phyloP scores from a whole-genome alignment of 2,113 vertebrate species.

The Charadrius vociferus region DNA sequence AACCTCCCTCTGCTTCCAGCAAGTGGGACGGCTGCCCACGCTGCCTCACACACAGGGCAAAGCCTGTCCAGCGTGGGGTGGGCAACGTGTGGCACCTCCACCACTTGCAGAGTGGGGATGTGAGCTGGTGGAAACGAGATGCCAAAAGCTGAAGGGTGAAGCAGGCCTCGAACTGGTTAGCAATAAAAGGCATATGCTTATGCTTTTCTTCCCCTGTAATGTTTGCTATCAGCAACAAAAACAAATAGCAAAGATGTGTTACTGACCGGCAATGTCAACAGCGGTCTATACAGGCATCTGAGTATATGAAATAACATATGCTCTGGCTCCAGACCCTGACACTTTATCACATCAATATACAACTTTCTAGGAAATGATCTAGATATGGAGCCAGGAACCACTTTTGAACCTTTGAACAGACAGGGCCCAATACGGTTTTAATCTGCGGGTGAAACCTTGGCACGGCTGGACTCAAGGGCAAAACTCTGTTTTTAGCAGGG shows the following conservation, averaged over 20 bases:
- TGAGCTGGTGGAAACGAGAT: background rate
- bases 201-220: background rate
- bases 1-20: background rate
- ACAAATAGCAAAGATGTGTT: constrained; percentile 41
- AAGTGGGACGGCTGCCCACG: accelerated
- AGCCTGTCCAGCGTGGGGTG: background rate
- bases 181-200: background rate
- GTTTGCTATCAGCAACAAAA: constrained; percentile 43
- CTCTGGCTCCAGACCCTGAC: constrained; percentile 12
- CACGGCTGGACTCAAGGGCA: background rate
- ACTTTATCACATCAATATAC: constrained; percentile 49
- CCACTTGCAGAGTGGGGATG: background rate
- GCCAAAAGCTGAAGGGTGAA: constrained; percentile 3
- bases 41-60: background rate
- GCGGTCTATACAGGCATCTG: constrained; percentile 2
- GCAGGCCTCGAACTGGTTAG: background rate
- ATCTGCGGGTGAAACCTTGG: constrained; percentile 15
- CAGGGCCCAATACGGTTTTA: background rate
- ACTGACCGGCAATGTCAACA: constrained; percentile 46
- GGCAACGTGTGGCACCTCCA: background rate
- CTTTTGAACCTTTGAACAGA: constrained; percentile 38
- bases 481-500: background rate
- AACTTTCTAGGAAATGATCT: constrained; percentile 63
- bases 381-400: constrained; percentile 27
- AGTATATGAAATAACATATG: constrained; percentile 45